Conservation (phyloP, 2,888 invertebrate species). For the Tinea trinotella region DNA sequence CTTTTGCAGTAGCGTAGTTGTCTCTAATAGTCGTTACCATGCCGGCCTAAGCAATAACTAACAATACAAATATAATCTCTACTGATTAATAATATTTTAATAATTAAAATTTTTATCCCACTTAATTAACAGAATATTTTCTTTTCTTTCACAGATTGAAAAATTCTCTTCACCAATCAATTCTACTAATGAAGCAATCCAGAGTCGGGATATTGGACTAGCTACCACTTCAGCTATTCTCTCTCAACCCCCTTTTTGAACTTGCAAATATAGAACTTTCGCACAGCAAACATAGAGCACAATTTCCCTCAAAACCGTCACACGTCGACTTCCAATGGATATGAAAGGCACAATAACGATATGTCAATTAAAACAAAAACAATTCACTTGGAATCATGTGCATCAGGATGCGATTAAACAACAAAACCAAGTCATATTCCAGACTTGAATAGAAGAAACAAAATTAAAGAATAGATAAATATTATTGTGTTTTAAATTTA, state of each 20-base stretch:
- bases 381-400: conserved; percentile 6
- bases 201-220: conserved; percentile 63
- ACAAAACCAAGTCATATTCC: conserved; percentile 52
- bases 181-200: conserved; percentile 67
- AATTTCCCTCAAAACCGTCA: conserved; percentile 27
- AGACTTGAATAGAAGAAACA: conserved; percentile 46
- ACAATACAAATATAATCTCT: no score
- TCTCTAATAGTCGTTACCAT: no score
- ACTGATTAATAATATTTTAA: no score
- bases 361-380: conserved; percentile 46
- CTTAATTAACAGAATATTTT: conserved; percentile 31
- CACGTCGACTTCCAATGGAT: conserved; percentile 37
- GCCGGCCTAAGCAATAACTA: no score
- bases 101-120: not conserved
- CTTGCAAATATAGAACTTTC: conserved; percentile 40
- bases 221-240: conserved; percentile 48
- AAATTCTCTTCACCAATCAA: conserved; percentile 52
- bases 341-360: conserved; percentile 48
- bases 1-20: no score
- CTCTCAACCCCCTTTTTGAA: conserved; percentile 34
- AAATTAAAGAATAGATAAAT: conserved; percentile 21
- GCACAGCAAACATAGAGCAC: conserved; percentile 31
- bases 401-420: conserved; percentile 27
- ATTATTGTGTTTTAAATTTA: conserved; percentile 25
- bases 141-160: conserved; percentile 52